Evolutionary conservation across 2,888 invertebrate species (phyloP), one percentile per base, ranked within the genome.

Genomic region (Troglohyphantes excavatus): DNA sequence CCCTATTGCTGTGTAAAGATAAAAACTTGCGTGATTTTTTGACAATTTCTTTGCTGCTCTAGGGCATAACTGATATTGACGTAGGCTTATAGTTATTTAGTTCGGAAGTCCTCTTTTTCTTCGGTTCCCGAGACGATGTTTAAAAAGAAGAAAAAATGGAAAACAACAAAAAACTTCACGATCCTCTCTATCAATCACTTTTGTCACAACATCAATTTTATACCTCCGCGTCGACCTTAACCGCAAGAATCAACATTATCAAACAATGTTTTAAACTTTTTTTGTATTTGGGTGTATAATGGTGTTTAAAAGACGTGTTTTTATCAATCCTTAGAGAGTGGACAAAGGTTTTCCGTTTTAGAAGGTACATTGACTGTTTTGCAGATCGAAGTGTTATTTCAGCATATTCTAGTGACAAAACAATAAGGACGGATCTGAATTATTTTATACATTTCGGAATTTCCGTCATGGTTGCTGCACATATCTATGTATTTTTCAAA

Each of bases 151-250:
- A 39, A 65, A 75, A 17, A 68, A 76, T 19, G 6, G 33, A 53
- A 17, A 53, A 53, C 5, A 13, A 17, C n/a, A 17, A 6, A 88
- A 82, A 88, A 85, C 13, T 59, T 46, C 39, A 9, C 21, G 46
- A 70, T 65, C n/a, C 43, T 59, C 82, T 82, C 88, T 76, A 88
- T 88, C 88, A 82, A 88, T 88, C 88, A 88, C 82, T 88, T 88
- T 88, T 88, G 88, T 82, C 88, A 88, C 88, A 88, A 88, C 88
- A 88, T 88, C 88, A 88, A 82, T 88, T 88, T 88, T 81, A 72
- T 88, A 88, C 88, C 82, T 82, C 76, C 75, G 59, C 59, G 68
- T 17, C 67, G 76, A 86, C 88, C 67, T 82, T 33, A 88, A 67
- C 76, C 73, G 27, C 82, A 67, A 82, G 82, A 88, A 88, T 88